Percentiles rank a stretch among this genome's conserved stretches.
Evolutionary conservation across 1,140 invertebrate species (phyloP).

Genomic region (Sweltsa coloradensis): DNA sequence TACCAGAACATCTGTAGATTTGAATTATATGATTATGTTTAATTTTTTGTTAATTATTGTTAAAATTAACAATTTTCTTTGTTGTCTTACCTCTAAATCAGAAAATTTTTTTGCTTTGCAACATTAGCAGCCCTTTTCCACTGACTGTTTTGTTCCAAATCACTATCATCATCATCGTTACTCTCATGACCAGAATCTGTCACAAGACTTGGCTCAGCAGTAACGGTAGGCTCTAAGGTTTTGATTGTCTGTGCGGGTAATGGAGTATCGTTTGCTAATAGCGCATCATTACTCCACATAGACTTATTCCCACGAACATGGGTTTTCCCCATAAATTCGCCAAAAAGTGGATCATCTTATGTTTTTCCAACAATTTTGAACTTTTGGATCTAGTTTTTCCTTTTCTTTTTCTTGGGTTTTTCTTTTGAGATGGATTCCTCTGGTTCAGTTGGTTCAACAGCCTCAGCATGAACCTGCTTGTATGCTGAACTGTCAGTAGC

Average conservation of each 20-base stretch:
- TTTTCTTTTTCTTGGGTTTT: slow-evolving; percentile 17
- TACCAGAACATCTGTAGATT: slow-evolving; percentile 45
- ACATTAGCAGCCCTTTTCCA: slow-evolving; percentile 33
- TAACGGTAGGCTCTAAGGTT: no score
- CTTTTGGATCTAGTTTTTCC: slow-evolving; percentile 35
- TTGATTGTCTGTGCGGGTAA: no score
- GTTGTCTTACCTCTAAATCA: slow-evolving; percentile 48
- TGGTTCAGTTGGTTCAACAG: slow-evolving; percentile 20
- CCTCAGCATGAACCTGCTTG: slow-evolving; percentile 35
- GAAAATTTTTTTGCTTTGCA: slow-evolving; percentile 52
- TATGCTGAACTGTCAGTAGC: slow-evolving; percentile 51
- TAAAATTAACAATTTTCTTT: no score
- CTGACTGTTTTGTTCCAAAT: slow-evolving; percentile 20
- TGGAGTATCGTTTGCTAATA: no score
- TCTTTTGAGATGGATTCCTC: slow-evolving; percentile 2
- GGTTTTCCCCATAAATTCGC: slow-evolving; percentile 74
- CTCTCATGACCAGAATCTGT: no score
- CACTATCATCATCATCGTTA: slow-evolving; percentile 14
- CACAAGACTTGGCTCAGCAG: no score
- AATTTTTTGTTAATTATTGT: not conserved
- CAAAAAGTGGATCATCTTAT: slow-evolving; percentile 79
- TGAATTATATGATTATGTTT: slow-evolving; percentile 36
- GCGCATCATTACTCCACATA: slow-evolving; percentile 57
- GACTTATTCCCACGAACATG: slow-evolving; percentile 48
- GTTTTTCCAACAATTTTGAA: slow-evolving; percentile 50